Percentiles rank a stretch among this genome's conserved stretches.
These are phyloP conservation scores for Phocides pigmalion DNA, from an alignment of 1,140 invertebrate genomes.

Conservation along the genomic window DNA sequence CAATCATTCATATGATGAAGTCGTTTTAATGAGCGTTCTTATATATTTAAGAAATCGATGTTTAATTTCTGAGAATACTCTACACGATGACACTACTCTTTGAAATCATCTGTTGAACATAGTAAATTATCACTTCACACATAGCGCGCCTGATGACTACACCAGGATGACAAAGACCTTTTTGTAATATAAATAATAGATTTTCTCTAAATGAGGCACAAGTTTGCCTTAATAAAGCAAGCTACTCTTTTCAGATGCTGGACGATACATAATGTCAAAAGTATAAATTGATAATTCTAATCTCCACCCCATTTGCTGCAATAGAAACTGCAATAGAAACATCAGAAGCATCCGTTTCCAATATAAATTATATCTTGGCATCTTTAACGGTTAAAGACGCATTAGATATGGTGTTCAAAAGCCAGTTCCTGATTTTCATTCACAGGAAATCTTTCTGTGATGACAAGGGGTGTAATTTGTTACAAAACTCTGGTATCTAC, in stretches of 20 bases:
- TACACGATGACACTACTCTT: constrained; percentile 31
- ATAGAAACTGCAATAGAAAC: constrained; percentile 69
- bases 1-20: constrained; percentile 40
- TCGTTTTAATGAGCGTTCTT: constrained; percentile 43
- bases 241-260: constrained; percentile 57
- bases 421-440: too few relatives aligned
- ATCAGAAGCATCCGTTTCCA: constrained; percentile 75
- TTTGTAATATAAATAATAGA: constrained; percentile 12
- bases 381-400: too few relatives aligned
- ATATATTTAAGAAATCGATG: constrained; percentile 32
- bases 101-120: constrained; percentile 36
- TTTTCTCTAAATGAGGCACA: not conserved
- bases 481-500: too few relatives aligned
- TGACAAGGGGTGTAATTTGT: too few relatives aligned
- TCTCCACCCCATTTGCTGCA: constrained; percentile 68
- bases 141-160: constrained; percentile 22
- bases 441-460: too few relatives aligned
- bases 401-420: too few relatives aligned
- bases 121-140: constrained; percentile 26
- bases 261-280: constrained; percentile 51
- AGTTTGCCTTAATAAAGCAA: constrained; percentile 29
- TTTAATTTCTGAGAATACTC: constrained; percentile 46
- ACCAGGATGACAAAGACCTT: constrained; percentile 26
- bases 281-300: constrained; percentile 58
- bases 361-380: constrained; percentile 46